Evolutionary conservation across 37 sponge, comb jelly and placozoan species (phyloP).

Genomic region (Axinella damicornis): DNA sequence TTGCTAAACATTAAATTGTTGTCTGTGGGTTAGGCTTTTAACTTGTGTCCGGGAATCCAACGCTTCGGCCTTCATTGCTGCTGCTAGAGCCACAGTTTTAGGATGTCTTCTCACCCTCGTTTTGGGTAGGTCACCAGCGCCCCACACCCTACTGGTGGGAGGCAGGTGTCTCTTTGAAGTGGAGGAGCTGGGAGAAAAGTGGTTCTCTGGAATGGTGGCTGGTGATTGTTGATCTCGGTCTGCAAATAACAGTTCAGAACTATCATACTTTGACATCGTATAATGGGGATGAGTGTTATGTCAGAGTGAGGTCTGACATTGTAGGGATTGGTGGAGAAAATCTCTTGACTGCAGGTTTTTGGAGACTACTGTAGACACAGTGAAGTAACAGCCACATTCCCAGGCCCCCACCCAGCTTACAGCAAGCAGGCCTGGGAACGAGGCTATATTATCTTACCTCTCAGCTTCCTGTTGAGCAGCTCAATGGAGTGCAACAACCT

Average conservation of each 20-base stretch:
- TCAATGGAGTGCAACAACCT: constrained; percentile 71
- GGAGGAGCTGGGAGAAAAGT: background rate
- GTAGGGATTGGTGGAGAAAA: too few species aligned
- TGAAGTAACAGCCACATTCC: too few species aligned
- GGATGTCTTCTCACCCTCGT: constrained; percentile 26
- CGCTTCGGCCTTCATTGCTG: background rate
- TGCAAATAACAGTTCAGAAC: too few species aligned
- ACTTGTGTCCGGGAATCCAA: background rate
- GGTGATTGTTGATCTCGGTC: too few species aligned
- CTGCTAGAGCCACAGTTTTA: constrained; percentile 23
- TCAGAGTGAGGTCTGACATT: too few species aligned
- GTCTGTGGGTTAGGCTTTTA: background rate
- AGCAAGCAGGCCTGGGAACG: too few species aligned
- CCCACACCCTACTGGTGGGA: background rate
- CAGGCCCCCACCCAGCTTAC: too few species aligned
- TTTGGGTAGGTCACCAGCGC: constrained; percentile 22
- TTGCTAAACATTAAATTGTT: background rate
- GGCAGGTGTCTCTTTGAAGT: background rate
- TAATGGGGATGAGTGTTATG: too few species aligned
- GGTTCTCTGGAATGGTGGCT: background rate
- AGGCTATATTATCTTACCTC: too few species aligned
- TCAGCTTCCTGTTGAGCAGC: constrained; percentile 54
- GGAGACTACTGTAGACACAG: background rate
- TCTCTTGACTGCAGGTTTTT: background rate
- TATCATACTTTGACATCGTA: too few species aligned